Base-by-base conservation (phyloP, 2,888 invertebrate genomes). In the Patella pellucida region DNA sequence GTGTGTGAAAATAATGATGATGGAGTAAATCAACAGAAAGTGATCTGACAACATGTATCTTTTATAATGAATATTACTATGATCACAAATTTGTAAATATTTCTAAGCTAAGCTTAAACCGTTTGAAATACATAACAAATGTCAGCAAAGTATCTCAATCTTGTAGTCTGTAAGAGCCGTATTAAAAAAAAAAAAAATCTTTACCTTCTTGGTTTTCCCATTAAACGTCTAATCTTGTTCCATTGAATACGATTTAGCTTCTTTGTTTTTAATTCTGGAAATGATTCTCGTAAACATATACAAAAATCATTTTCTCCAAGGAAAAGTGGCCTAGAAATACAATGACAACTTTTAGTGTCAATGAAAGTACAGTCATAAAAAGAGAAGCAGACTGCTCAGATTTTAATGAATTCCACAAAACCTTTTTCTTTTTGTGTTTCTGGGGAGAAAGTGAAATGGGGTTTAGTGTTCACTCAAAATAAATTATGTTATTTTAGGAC, bases 151-250 rank as follows among this genome's bases (percentile, higher is more conserved):
- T 41, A 41, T 9, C 41, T 9, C 9, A 41, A 41, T 9, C 9
- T 41, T 41, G 41, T 41, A 9, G 9, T 9, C 41, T 41, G 7
- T 41, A 41, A 41, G 41, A 41, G 41, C 41, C 7, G 9, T 41
- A 41, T 9, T 41, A 41, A 41, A 41, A 41, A 1, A 4, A 41
- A 1, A 19, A n/a, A 50, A 69, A 12, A 15, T 5, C 62, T 69
- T 91, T 96, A 98, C 88, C 99, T 93, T 71, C 99, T 92, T 0
- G 99, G 99, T 89, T 98, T 98, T 0, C 99, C 99, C 96, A 99
- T 97, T 92, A 98, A 94, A 80, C 97, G 92, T 75, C 99, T 93
- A 76, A 99, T 96, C 91, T 96, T 96, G 73, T 96, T 95, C 99
- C 99, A 99, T 89, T 99, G 97, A 3, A 95, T 94, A 84, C 97